phyloP scores from a whole-genome alignment of 2,113 vertebrate genomes.

The Bettongia penicillata region DNA sequence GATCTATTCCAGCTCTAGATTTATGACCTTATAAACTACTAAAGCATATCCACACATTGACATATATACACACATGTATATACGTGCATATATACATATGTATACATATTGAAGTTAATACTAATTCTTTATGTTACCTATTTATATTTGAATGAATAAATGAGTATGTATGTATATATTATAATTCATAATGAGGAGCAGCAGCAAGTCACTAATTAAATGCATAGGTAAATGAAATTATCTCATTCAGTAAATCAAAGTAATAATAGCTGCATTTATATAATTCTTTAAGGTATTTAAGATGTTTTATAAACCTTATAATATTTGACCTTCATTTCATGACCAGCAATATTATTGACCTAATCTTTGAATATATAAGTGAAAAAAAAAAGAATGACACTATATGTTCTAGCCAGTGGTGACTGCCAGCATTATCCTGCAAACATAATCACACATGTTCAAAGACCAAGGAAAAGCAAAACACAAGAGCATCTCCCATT shows the following conservation, averaged over 20 bases:
- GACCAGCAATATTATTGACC: not conserved
- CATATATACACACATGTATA: not conserved
- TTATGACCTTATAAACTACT: not conserved
- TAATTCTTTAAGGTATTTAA: not conserved
- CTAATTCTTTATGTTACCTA: not conserved
- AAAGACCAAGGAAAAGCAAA: not conserved
- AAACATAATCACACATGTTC: not conserved
- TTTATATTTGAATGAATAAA: not conserved
- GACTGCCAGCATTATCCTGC: not conserved
- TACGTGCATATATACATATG: too few relatives aligned
- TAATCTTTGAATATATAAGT: not conserved
- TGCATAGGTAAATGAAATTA: not conserved
- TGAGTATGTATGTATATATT: not conserved
- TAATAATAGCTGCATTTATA: not conserved
- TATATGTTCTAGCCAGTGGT: not conserved
- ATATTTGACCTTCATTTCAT: not conserved
- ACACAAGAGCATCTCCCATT: not conserved
- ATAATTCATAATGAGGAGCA: not conserved
- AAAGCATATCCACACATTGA: not conserved
- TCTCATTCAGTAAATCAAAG: not conserved
- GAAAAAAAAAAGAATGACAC: not conserved
- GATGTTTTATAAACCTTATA: not conserved
- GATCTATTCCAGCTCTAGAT: not conserved
- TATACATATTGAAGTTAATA: not conserved
- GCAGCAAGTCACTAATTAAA: not conserved